Conservation (phyloP, 2,113 vertebrate species). For the Solea senegalensis region DNA sequence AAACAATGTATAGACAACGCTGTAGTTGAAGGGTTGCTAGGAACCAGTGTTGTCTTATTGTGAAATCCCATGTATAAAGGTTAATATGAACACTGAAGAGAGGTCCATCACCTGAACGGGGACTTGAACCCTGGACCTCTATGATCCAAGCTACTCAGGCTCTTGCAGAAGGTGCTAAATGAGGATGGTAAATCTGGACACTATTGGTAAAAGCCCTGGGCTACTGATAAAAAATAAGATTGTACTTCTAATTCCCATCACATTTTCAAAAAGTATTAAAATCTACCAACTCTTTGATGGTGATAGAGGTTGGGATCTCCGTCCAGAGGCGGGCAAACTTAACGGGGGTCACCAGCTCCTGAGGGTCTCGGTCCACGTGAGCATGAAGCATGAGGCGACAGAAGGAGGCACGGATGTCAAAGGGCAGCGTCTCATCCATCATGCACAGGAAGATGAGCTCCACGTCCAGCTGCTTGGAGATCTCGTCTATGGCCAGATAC, state of each 20-base stretch:
- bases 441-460: slow-evolving; percentile 98
- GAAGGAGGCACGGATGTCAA: slow-evolving; percentile 95
- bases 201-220: too few relatives aligned
- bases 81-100: too few relatives aligned
- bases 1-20: too few relatives aligned
- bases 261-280: not conserved
- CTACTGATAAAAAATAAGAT: not conserved
- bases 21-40: too few relatives aligned
- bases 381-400: slow-evolving; percentile 98
- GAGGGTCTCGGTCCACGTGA: slow-evolving; percentile 96
- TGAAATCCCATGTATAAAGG: too few relatives aligned
- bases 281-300: slow-evolving; percentile 90
- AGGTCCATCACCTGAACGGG: too few relatives aligned
- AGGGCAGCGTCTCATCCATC: slow-evolving; percentile 96
- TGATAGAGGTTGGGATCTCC: slow-evolving; percentile 94
- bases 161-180: too few relatives aligned
- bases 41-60: too few relatives aligned
- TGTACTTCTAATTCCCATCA: not conserved
- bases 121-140: too few relatives aligned
- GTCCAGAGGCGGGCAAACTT: slow-evolving; percentile 98
- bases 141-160: too few relatives aligned
- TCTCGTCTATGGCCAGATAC: slow-evolving; percentile 96
- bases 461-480: slow-evolving; percentile 96
- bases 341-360: slow-evolving; percentile 94
- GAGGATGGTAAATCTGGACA: too few relatives aligned